These are phyloP conservation scores for Sclerurus mexicanus DNA, from an alignment of 2,113 vertebrate genomes.

Conservation along the genomic window DNA sequence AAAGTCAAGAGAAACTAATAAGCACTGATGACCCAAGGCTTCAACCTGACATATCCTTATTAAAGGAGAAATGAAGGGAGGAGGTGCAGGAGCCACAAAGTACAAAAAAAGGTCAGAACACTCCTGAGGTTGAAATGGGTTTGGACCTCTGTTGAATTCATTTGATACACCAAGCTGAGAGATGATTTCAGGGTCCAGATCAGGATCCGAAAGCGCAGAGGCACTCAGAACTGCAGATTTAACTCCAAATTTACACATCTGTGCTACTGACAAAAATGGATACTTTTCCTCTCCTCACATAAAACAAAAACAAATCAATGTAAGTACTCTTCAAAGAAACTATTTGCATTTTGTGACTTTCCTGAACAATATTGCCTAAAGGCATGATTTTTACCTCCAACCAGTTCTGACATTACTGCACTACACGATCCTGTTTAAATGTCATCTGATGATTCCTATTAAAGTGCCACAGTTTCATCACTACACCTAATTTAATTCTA, in stretches of 20 bases:
- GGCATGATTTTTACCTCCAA: constrained; percentile 37
- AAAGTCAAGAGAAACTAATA: not conserved
- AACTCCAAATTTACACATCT: not conserved
- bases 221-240: not conserved
- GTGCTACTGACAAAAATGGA: not conserved
- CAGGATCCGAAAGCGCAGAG: not conserved
- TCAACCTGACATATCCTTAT: not conserved
- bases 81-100: not conserved
- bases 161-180: not conserved
- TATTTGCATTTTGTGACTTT: constrained; percentile 38
- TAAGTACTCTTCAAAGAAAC: not conserved
- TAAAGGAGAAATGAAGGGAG: not conserved
- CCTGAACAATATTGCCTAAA: not conserved
- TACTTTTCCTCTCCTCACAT: not conserved
- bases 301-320: not conserved
- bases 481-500: constrained; percentile 71
- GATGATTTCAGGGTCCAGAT: not conserved
- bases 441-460: constrained; percentile 66
- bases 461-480: constrained; percentile 52
- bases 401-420: constrained; percentile 41
- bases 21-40: not conserved
- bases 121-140: not conserved
- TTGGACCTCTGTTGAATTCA: not conserved
- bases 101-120: not conserved
- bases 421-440: constrained; percentile 55